These are phyloP conservation scores for Vespertilio murinus DNA, from an alignment of 2,797 vertebrate genomes.

Conservation along the genomic window DNA sequence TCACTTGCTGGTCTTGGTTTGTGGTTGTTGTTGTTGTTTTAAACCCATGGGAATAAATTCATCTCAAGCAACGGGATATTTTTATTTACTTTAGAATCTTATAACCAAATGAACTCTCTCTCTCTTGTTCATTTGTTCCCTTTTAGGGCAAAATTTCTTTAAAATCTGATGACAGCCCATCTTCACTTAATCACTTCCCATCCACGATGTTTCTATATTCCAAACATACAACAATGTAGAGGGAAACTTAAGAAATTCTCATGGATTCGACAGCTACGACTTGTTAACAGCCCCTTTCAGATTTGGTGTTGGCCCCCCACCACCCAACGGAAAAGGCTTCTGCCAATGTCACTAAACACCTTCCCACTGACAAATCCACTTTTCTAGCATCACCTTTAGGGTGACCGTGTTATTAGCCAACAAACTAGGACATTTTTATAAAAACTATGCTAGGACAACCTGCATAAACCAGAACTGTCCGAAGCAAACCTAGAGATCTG, in stretches of 20 bases:
- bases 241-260: neutral
- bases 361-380: neutral
- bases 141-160: constrained; percentile 7
- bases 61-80: neutral
- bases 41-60: neutral
- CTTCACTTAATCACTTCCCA: neutral
- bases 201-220: neutral
- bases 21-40: neutral
- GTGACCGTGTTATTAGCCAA: neutral
- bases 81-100: neutral
- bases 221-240: neutral
- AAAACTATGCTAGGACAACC: neutral
- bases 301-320: neutral
- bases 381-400: neutral
- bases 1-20: neutral
- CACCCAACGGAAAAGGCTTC: neutral
- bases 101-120: neutral
- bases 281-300: neutral
- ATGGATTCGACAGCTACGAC: neutral
- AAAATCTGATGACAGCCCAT: neutral
- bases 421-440: neutral
- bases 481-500: neutral
- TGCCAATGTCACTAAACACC: neutral
- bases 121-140: neutral
- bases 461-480: neutral